phyloP scores from a whole-genome alignment of 2,797 vertebrate species.

The Poeciliopsis infans region DNA sequence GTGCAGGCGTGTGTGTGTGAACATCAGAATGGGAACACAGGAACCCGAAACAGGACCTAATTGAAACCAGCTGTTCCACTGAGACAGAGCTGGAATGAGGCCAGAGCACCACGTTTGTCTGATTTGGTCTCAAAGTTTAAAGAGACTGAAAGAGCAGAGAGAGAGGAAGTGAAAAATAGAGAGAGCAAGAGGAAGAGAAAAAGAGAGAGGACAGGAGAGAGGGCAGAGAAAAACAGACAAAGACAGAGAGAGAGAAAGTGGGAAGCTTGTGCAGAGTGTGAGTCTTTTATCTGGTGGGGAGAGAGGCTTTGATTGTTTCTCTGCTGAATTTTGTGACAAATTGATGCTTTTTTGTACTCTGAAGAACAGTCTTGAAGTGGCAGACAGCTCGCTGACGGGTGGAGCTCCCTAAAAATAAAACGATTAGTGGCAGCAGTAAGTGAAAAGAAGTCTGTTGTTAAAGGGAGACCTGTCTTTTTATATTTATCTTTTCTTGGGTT shows the following conservation, averaged over 20 bases:
- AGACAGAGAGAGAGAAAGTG: neutral
- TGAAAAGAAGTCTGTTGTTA: neutral
- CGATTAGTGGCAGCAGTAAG: slow-evolving; percentile 5
- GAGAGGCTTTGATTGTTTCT: slow-evolving; percentile 35
- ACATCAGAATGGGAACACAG: slow-evolving; percentile 4
- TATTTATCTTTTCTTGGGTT: neutral
- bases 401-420: slow-evolving; percentile 21
- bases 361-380: slow-evolving; percentile 15
- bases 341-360: slow-evolving; percentile 43
- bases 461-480: neutral
- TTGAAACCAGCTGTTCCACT: slow-evolving; percentile 88
- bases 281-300: slow-evolving; percentile 24
- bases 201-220: neutral
- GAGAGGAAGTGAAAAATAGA: slow-evolving; percentile 8
- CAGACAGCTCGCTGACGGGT: slow-evolving; percentile 27
- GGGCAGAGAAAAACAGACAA: slow-evolving; percentile 5
- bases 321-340: slow-evolving; percentile 45
- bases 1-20: slow-evolving; percentile 3
- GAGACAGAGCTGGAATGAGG: slow-evolving; percentile 73
- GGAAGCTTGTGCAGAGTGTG: slow-evolving; percentile 12
- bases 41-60: slow-evolving; percentile 72
- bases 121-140: slow-evolving; percentile 35
- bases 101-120: slow-evolving; percentile 77
- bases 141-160: neutral
- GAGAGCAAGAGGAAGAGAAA: slow-evolving; percentile 16